Evolutionary conservation across 2,113 vertebrate genomes (phyloP).

Genomic region (Istiophorus platypterus): DNA sequence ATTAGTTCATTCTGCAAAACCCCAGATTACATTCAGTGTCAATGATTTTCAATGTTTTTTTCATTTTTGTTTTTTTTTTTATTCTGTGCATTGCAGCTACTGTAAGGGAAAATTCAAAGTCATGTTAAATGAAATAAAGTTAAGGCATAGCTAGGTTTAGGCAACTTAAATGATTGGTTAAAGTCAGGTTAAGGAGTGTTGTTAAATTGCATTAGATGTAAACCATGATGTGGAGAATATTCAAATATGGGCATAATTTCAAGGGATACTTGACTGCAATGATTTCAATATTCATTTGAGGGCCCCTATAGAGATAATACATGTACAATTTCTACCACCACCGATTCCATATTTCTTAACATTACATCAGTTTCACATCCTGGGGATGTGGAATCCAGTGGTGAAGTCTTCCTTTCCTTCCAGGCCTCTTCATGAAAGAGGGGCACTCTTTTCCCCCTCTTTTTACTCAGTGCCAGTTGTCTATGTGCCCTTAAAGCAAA

Average conservation of each 20-base stretch:
- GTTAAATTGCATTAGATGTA: neutral
- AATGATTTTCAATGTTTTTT: too few species aligned
- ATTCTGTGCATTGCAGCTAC: neutral
- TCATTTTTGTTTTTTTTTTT: too few species aligned
- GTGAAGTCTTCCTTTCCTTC: slow-evolving; percentile 3
- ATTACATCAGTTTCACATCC: slow-evolving; percentile 37
- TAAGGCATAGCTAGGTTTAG: too few species aligned
- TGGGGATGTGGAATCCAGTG: slow-evolving; percentile 15
- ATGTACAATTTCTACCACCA: neutral
- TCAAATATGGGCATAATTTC: neutral
- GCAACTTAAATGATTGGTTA: neutral
- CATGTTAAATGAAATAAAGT: too few species aligned
- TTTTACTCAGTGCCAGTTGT: slow-evolving; percentile 60
- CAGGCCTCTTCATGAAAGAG: slow-evolving; percentile 28
- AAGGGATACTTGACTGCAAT: neutral
- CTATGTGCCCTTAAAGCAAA: slow-evolving; percentile 68
- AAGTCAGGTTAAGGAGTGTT: neutral
- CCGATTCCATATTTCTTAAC: slow-evolving; percentile 21
- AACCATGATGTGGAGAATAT: neutral
- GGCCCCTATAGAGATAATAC: neutral
- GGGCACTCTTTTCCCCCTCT: neutral
- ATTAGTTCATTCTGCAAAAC: too few species aligned
- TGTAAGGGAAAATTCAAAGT: too few species aligned
- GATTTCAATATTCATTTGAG: slow-evolving; percentile 7
- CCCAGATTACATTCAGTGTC: too few species aligned